Base-by-base conservation (phyloP, 2,888 invertebrate species). In the Uropetala carovei region DNA sequence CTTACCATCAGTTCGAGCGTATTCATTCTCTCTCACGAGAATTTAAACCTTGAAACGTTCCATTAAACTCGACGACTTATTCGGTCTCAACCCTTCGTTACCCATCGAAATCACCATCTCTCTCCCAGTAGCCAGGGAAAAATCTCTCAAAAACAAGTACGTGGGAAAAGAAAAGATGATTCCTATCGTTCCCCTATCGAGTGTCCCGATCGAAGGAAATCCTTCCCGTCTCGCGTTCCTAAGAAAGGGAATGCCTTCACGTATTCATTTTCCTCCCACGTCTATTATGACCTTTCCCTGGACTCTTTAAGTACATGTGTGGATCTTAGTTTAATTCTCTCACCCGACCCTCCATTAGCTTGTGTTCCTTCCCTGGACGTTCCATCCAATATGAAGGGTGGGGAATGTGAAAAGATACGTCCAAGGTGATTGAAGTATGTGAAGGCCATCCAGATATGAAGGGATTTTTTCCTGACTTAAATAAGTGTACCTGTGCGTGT, bases 1-100 rank as follows among this genome's bases (percentile, higher is more conserved):
- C 9, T 75, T 75, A 22, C 75, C 75, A 75, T 75, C 27, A 75
- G n/a, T 22, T 68, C 68, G n/a, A 27, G 22, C 75, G 75, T 27
- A 75, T 75, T 75, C 75, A 22, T 75, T 75, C 75, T 75, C 75
- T 75, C 75, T 75, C 75, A 75, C 75, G 75, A 22, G 75, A 75
- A 75, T 75, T 27, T 64, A 5, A 64, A 64, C 64, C 64, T 68
- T 1, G 22, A 75, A 75, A 75, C 27, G 75, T 75, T 10, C 75
- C 75, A 75, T 75, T 27, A 75, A 75, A 75, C 9, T 75, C 22
- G 75, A 22, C 27, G 10, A 27, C 75, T 75, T 27, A 75, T 75
- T 75, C 27, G 22, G 13, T 27, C 75, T 75, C 75, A 75, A 75
- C 75, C 75, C 75, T 75, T 75, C 75, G 22, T 75, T n/a, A n/a